Evolutionary conservation across 2,797 vertebrate species (phyloP).

Genomic region (Chiropotes sagulatus): DNA sequence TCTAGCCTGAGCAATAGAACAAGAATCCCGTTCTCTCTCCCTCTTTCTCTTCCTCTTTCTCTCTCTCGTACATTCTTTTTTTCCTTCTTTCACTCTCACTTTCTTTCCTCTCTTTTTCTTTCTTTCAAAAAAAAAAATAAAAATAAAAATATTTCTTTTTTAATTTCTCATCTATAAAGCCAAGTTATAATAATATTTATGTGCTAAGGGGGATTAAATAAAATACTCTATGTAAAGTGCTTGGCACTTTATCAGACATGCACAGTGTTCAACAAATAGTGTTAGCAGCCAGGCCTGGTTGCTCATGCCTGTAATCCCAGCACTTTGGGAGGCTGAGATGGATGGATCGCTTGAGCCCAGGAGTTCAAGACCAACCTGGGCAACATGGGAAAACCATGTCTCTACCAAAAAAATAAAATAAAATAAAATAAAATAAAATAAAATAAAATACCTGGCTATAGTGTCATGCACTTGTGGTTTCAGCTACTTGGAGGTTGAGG

Average conservation of each 20-base stretch:
- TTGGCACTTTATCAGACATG: not conserved
- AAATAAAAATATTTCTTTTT: not conserved
- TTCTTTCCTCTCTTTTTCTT: no score
- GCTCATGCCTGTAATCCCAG: not conserved
- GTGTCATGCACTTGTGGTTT: not conserved
- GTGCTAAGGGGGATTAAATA: not conserved
- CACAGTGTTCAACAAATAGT: not conserved
- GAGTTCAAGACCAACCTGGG: not conserved
- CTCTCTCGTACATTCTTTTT: no score
- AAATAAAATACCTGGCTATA: not conserved
- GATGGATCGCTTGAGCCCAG: not conserved
- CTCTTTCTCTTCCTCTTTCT: no score
- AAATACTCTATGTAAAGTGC: not conserved
- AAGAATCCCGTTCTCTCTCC: no score
- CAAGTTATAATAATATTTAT: not conserved
- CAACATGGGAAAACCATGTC: not conserved
- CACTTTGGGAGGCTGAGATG: not conserved
- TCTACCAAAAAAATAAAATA: no score
- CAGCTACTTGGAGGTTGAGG: not conserved
- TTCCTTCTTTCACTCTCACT: no score
- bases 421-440: no score
- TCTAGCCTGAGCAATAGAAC: no score
- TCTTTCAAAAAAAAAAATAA: no score
- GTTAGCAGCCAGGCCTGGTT: not conserved
- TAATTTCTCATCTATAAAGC: not conserved